Evolutionary conservation across 2,888 invertebrate species (phyloP), one percentile per base, ranked within the genome.

Genomic region (Nemurella pictetii): DNA sequence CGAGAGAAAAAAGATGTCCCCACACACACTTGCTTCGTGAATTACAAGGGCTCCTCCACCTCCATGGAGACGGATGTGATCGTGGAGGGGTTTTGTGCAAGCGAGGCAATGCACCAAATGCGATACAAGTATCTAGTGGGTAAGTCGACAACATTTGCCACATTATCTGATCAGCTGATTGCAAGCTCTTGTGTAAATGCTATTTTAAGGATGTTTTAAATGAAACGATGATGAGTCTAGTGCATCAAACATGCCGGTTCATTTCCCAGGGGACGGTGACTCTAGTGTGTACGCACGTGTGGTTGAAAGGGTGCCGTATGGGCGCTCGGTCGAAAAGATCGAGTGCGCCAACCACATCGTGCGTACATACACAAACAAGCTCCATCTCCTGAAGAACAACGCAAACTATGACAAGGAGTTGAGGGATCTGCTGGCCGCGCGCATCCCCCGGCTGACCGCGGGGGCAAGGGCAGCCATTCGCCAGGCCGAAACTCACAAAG

Each of bases 341-440:
- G 84, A 84, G 36, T 84, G 84, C 25, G 84, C 84, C 30, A 84
- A 84, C 77, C 84, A 84, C 25, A 29, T 55, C 0, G 84, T 74
- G 20, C n/a, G n/a, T 20, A 2, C 29, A 29, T 84, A 75, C 77
- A 84, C 84, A 0, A 25, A 25, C 32, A 80, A 80, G 25, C 80
- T 80, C 5, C 80, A 80, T 20, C 12, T 29, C 0, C 30, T 29
- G 7, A 80, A 80, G 30, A 30, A 7, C 1, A 30, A 28, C 32
- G 20, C 25, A 30, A 80, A 28, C 3, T 30, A 20, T 20, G 15
- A 30, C 20, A 29, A 28, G 12, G 1, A 12, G 26, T n/a, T 12
- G 25, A 2, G 77, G 27, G 28, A 77, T 25, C 12, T 77, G 9
- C 77, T 77, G 26, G 27, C 27, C 27, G 77, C 25, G 29, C 0